phyloP scores from a whole-genome alignment of 2,113 vertebrate genomes.

The Athene noctua region DNA sequence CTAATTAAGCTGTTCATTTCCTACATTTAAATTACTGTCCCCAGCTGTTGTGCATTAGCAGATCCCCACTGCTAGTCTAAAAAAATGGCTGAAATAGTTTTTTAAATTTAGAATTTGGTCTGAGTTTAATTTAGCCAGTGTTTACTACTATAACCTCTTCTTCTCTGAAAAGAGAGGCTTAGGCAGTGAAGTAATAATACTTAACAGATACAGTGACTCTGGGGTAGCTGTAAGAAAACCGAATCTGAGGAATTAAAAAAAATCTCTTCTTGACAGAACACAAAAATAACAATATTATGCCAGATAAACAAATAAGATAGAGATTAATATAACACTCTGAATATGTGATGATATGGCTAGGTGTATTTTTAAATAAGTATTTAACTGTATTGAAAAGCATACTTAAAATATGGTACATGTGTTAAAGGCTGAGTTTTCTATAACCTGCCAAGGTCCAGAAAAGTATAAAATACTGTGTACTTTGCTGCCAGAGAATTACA shows the following conservation, averaged over 20 bases:
- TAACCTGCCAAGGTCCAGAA: neutral
- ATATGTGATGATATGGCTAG: neutral
- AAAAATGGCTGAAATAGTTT: neutral
- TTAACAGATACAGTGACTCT: neutral
- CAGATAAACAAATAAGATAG: neutral
- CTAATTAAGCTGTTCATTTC: conserved; percentile 7
- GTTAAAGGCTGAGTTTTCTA: neutral
- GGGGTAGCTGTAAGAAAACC: neutral
- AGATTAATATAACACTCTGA: neutral
- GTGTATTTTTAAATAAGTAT: neutral
- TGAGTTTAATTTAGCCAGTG: conserved; percentile 44
- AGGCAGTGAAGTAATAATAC: neutral
- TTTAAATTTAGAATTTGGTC: conserved; percentile 50
- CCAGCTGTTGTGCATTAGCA: conserved; percentile 30
- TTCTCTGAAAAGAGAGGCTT: neutral
- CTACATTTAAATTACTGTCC: conserved; percentile 24
- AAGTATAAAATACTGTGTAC: neutral
- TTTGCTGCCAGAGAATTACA: neutral
- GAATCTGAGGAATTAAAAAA: neutral
- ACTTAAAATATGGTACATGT: neutral
- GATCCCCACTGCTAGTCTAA: neutral
- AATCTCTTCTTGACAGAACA: neutral
- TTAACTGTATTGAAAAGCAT: neutral
- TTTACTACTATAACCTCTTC: conserved; percentile 20
- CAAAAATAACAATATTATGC: neutral